These are phyloP conservation scores for Hirtodrosophila histrioides DNA, from an alignment of 2,888 invertebrate genomes.

Conservation along the genomic window DNA sequence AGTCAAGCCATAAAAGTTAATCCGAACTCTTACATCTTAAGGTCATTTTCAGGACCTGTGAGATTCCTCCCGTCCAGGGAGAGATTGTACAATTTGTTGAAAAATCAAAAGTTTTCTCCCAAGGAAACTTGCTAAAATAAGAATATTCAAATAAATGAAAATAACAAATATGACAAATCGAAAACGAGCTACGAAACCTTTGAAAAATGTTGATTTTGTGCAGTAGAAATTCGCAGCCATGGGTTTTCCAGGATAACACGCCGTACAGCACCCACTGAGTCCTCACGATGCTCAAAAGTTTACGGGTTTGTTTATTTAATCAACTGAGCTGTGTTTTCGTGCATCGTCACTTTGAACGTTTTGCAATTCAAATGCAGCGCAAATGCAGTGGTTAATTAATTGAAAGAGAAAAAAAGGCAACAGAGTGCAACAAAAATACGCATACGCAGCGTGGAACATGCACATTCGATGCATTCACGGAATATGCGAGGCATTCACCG, in stretches of 20 bases:
- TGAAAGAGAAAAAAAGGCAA: constrained; percentile 27
- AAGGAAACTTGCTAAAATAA: too few species aligned
- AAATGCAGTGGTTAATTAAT: constrained; percentile 62
- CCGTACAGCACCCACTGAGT: not conserved
- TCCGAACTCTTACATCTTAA: too few species aligned
- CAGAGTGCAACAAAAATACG: constrained; percentile 32
- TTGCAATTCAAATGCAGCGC: constrained; percentile 54
- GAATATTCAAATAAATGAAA: too few species aligned
- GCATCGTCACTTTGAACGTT: constrained; percentile 24
- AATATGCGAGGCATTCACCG: constrained; percentile 45
- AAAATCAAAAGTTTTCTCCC: too few species aligned
- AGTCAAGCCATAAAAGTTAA: too few species aligned
- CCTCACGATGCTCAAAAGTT: constrained; percentile 2
- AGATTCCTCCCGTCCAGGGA: too few species aligned
- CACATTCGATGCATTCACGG: constrained; percentile 28
- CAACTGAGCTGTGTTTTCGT: constrained; percentile 19
- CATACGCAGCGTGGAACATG: constrained; percentile 58
- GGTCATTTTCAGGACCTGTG: too few species aligned
- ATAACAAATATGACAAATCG: too few species aligned
- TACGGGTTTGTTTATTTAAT: constrained; percentile 32
- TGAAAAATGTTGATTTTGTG: too few species aligned
- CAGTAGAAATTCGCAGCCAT: not conserved
- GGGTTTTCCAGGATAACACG: constrained; percentile 13
- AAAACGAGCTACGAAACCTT: too few species aligned
- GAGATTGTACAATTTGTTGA: too few species aligned